These are phyloP conservation scores for Lycaon pictus DNA, from an alignment of 2,113 vertebrate genomes.

Conservation along the genomic window DNA sequence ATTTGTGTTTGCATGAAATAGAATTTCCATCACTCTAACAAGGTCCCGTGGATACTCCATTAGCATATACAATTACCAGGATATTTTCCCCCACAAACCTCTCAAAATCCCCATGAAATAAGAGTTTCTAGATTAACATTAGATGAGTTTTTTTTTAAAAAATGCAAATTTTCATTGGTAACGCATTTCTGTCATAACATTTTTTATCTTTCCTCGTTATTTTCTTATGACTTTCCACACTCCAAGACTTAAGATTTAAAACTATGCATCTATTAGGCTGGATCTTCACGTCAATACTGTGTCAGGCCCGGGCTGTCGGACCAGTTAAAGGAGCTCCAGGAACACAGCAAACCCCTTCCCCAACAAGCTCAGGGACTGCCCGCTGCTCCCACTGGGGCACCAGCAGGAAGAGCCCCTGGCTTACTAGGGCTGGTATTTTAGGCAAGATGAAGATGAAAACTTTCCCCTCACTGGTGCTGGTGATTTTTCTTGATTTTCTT, in stretches of 20 bases:
- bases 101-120: conserved; percentile 65
- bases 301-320: neutral
- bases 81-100: conserved; percentile 33
- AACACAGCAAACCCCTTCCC: neutral
- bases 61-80: conserved; percentile 61
- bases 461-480: neutral
- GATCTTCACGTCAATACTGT: neutral
- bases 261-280: neutral
- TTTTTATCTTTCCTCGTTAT: conserved; percentile 5
- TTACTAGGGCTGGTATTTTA: neutral
- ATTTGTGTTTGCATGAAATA: conserved; percentile 58
- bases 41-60: conserved; percentile 40
- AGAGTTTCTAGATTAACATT: conserved; percentile 56
- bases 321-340: neutral
- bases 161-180: conserved; percentile 47
- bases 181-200: conserved; percentile 57
- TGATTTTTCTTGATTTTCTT: neutral
- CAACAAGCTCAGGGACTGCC: neutral
- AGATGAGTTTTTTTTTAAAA: neutral
- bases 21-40: conserved; percentile 63
- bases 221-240: conserved; percentile 21
- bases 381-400: fast-evolving
- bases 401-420: neutral
- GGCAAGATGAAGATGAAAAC: neutral
- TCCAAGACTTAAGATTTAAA: neutral